Percentiles rank a stretch among this genome's conserved stretches.
phyloP scores from a whole-genome alignment of 2,797 vertebrate species.

The Allobates femoralis region DNA sequence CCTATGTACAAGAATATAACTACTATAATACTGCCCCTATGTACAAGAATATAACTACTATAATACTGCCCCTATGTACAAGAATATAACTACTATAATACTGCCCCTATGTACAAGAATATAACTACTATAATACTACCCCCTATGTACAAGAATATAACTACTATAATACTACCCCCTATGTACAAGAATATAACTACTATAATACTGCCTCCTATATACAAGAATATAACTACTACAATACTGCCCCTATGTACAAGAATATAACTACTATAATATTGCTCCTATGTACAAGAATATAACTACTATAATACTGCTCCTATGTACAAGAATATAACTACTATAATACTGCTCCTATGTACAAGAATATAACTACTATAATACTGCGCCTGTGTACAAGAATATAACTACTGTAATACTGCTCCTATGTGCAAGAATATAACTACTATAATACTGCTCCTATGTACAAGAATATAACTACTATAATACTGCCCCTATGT shows the following conservation, averaged over 20 bases:
- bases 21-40: slow-evolving; percentile 22
- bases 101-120: neutral
- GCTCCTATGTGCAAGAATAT: neutral
- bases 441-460: slow-evolving; percentile 1
- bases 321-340: slow-evolving; percentile 11
- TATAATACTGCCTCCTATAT: neutral
- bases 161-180: slow-evolving; percentile 4
- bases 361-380: slow-evolving; percentile 10
- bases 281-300: neutral
- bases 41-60: slow-evolving; percentile 21
- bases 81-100: slow-evolving; percentile 18
- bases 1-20: slow-evolving; percentile 24
- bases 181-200: slow-evolving; percentile 5
- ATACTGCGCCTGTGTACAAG: no score
- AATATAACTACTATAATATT: slow-evolving; percentile 16
- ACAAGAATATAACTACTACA: neutral
- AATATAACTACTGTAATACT: no score
- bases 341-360: slow-evolving; percentile 2
- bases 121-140: slow-evolving; percentile 8
- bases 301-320: slow-evolving; percentile 1
- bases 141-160: slow-evolving; percentile 1
- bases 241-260: no score
- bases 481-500: slow-evolving; percentile 3
- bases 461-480: neutral
- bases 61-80: slow-evolving; percentile 2